Percentiles rank a stretch among this genome's conserved stretches.
These are phyloP conservation scores for Miichthys miiuy DNA, from an alignment of 2,797 vertebrate species.

Conservation along the genomic window DNA sequence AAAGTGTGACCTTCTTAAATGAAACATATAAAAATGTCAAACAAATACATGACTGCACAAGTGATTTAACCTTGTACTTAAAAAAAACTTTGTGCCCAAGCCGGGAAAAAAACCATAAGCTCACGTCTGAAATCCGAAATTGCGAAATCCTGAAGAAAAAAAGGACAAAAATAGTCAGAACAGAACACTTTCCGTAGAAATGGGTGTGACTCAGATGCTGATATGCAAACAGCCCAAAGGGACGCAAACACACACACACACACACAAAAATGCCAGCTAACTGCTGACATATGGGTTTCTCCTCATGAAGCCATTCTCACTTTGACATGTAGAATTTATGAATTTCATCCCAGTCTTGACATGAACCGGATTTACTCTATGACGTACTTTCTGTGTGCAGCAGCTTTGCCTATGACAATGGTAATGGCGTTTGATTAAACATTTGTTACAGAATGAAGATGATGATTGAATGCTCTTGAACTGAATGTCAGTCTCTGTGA, in stretches of 20 bases:
- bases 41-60: slow-evolving; percentile 11
- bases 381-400: neutral
- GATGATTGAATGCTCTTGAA: neutral
- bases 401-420: neutral
- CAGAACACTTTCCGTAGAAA: neutral
- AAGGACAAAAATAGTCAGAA: neutral
- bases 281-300: slow-evolving; percentile 48
- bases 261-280: slow-evolving; percentile 1
- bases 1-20: neutral
- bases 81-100: slow-evolving; percentile 6
- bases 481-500: neutral
- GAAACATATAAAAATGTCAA: neutral
- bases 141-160: neutral
- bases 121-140: neutral
- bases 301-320: neutral
- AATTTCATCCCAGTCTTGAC: neutral
- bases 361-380: slow-evolving; percentile 2
- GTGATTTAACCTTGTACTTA: slow-evolving; percentile 25
- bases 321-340: neutral
- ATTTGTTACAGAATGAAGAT: neutral
- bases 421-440: slow-evolving; percentile 11
- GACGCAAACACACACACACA: neutral
- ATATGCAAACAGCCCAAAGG: neutral
- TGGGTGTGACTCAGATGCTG: slow-evolving; percentile 44
- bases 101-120: neutral